These are phyloP conservation scores for Conchocele bisecta DNA, from an alignment of 2,888 invertebrate genomes.

Conservation along the genomic window DNA sequence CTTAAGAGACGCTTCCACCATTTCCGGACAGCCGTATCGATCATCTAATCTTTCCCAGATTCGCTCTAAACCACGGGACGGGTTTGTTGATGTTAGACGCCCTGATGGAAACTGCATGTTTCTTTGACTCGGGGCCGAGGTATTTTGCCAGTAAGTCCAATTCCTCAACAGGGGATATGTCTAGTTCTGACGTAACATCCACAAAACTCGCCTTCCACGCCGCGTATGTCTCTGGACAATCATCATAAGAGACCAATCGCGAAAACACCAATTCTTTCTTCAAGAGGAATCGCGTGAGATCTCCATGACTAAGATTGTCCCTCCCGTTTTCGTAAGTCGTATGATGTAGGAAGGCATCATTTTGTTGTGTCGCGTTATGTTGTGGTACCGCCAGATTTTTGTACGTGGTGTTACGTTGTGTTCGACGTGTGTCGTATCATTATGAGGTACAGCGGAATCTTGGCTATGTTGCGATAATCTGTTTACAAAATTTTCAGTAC, in stretches of 20 bases:
- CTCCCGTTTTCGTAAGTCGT: too few relatives aligned
- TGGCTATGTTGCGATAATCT: too few relatives aligned
- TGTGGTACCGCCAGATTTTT: too few relatives aligned
- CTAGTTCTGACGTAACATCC: not conserved
- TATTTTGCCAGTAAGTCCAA: not conserved
- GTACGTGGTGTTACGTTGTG: too few relatives aligned
- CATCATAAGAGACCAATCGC: not conserved
- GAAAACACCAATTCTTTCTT: not conserved
- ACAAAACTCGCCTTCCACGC: not conserved
- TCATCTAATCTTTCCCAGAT: constrained; percentile 7
- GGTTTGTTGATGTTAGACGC: not conserved
- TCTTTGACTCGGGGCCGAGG: not conserved
- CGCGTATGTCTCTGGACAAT: not conserved
- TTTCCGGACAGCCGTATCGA: constrained; percentile 6
- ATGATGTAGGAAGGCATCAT: too few relatives aligned
- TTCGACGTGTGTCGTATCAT: too few relatives aligned
- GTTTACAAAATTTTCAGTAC: too few relatives aligned
- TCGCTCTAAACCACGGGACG: not conserved
- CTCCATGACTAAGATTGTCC: too few relatives aligned
- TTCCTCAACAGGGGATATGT: not conserved
- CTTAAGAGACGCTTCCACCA: not conserved
- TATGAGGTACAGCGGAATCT: too few relatives aligned
- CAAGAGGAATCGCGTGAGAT: too few relatives aligned
- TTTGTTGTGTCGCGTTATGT: too few relatives aligned
- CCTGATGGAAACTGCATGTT: not conserved